Evolutionary conservation across 2,113 vertebrate genomes (phyloP).

Genomic region (Rhagologus leucostigma): DNA sequence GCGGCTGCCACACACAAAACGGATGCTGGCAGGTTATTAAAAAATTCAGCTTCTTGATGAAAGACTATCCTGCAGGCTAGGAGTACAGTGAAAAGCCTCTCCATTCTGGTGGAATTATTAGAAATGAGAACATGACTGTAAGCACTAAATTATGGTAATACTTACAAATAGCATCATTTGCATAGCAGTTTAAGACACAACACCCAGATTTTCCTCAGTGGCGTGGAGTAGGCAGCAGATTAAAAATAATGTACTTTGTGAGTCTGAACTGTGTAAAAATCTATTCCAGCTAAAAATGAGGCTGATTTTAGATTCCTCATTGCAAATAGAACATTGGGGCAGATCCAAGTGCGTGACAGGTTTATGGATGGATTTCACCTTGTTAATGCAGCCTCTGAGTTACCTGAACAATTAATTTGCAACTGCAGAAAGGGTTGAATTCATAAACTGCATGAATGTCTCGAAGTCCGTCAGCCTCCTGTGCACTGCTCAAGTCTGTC

Average conservation of each 20-base stretch:
- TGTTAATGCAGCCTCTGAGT: neutral
- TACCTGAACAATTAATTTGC: neutral
- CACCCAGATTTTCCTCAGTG: conserved; percentile 69
- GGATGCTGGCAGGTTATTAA: conserved; percentile 83
- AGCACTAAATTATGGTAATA: conserved; percentile 86
- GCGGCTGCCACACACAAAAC: conserved; percentile 70
- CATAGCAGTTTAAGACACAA: conserved; percentile 77
- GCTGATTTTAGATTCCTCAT: conserved; percentile 4
- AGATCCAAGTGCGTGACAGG: neutral
- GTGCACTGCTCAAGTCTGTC: neutral
- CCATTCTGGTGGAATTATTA: conserved; percentile 80
- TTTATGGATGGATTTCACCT: neutral
- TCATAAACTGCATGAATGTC: neutral
- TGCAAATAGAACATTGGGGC: neutral
- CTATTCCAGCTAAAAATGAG: neutral
- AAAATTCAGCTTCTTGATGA: conserved; percentile 82
- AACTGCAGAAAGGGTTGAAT: neutral
- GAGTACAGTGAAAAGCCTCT: conserved; percentile 75
- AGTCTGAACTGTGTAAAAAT: conserved; percentile 31
- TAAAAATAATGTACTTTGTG: conserved; percentile 63
- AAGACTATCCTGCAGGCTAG: conserved; percentile 84
- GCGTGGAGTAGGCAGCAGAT: conserved; percentile 67
- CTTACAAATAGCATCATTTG: conserved; percentile 83
- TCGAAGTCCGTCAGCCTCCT: neutral
- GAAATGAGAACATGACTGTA: conserved; percentile 81